These are phyloP conservation scores for Cossypha caffra DNA, from an alignment of 2,797 vertebrate species.

Conservation along the genomic window DNA sequence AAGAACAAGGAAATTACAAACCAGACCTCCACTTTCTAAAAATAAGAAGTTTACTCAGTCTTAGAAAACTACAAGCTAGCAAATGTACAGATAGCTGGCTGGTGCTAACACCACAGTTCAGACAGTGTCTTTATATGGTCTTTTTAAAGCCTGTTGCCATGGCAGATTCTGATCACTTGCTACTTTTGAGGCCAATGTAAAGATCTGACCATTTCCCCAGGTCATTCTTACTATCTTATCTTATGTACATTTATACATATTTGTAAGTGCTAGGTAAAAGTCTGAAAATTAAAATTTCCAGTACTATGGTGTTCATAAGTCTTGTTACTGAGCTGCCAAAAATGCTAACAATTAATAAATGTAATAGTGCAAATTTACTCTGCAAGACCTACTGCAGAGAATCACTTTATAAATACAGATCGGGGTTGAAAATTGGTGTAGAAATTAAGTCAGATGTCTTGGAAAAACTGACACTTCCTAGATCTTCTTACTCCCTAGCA, in stretches of 20 bases:
- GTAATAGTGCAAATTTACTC: conserved; percentile 83
- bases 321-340: conserved; percentile 82
- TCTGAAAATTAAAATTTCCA: conserved; percentile 81
- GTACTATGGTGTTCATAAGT: conserved; percentile 75
- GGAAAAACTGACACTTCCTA: conserved; percentile 77
- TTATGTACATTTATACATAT: conserved; percentile 83
- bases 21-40: conserved; percentile 88
- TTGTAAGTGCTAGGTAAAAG: conserved; percentile 84
- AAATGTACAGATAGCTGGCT: conserved; percentile 86
- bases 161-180: conserved; percentile 77
- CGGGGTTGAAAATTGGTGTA: conserved; percentile 69
- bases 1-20: conserved; percentile 87
- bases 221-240: conserved; percentile 75
- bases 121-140: conserved; percentile 83
- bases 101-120: conserved; percentile 84
- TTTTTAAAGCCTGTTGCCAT: conserved; percentile 82
- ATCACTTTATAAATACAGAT: conserved; percentile 75
- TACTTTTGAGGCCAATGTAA: conserved; percentile 77
- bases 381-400: conserved; percentile 73
- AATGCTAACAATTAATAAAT: conserved; percentile 76
- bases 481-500: conserved; percentile 76
- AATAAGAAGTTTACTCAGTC: conserved; percentile 86
- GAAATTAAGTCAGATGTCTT: conserved; percentile 70
- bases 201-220: conserved; percentile 76
- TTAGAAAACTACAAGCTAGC: conserved; percentile 88